Evolutionary conservation across 2,888 invertebrate genomes (phyloP), one percentile per base, ranked within the genome.

Genomic region (Blera fallax): DNA sequence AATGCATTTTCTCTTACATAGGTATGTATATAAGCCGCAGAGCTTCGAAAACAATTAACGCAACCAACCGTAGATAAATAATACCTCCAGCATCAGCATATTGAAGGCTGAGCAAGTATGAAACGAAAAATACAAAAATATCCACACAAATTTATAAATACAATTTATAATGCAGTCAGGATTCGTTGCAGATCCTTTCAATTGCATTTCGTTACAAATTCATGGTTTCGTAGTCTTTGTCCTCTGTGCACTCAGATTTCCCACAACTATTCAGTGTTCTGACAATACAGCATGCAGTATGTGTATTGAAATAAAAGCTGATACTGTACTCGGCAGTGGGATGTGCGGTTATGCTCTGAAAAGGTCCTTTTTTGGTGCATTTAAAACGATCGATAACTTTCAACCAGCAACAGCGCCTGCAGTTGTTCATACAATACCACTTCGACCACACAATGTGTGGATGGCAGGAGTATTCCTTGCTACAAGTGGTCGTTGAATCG

Each of bases 331-430:
- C 11, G 24, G 16, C 4, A 37, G 21, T 11, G 32, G 52, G 11
- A 64, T 48, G 34, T 64, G 74, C 16, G 64, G 64, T 74, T 64
- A 40, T 76, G 18, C 56, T 37, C 34, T 37, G 18, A 58, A 58
- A 48, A 29, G 43, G 64, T 48, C 34, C 45, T 29, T 29, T 32
- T 65, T 34, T 76, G 32, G 14, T 74, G 74, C 56, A 56, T 48
- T 58, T 67, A 48, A 65, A 58, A 67, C 56, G 45, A 76, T 65
- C 65, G 65, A 76, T 76, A 76, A 65, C 54, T 74, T 74, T 74
- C 74, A 65, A 56, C 54, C 34, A 45, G 45, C n/a, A n/a, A n/a
- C n/a, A n/a, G n/a, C n/a, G n/a, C 37, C 56, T 18, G n/a, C 56
- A 58, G 18, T 3, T 16, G 21, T 8, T 4, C 14, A 21, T 58